Percentiles rank a stretch among this genome's conserved stretches.
Evolutionary conservation across 1,140 invertebrate species (phyloP).

Genomic region (Danaus plexippus): DNA sequence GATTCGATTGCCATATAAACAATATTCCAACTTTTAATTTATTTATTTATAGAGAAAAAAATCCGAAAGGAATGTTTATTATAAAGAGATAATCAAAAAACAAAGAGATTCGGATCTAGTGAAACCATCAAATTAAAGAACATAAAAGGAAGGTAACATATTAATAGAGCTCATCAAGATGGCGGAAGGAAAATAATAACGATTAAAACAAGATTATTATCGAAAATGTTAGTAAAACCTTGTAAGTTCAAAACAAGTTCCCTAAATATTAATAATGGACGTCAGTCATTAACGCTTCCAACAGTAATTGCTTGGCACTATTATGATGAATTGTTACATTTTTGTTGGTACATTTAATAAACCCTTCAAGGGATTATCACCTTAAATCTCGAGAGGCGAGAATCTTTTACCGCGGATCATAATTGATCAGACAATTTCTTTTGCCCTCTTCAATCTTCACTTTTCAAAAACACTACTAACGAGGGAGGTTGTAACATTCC

Average conservation of each 20-base stretch:
- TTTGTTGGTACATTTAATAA: constrained; percentile 34
- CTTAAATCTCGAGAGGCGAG: constrained; percentile 21
- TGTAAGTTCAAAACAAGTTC: constrained; percentile 58
- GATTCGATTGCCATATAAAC: too few relatives aligned
- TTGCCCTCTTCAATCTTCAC: constrained; percentile 21
- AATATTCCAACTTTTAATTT: too few relatives aligned
- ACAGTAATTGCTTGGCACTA: constrained; percentile 66
- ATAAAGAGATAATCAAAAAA: neutral
- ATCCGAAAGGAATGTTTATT: constrained; percentile 1
- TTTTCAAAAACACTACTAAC: constrained; percentile 27
- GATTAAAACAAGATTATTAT: constrained; percentile 69
- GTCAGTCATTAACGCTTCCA: constrained; percentile 60
- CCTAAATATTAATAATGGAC: constrained; percentile 56
- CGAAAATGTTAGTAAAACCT: constrained; percentile 53
- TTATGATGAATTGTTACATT: constrained; percentile 66
- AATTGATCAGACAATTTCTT: constrained; percentile 29
- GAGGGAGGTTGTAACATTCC: constrained; percentile 20
- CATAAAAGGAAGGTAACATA: constrained; percentile 52
- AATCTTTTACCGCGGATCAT: constrained; percentile 24
- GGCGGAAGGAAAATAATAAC: constrained; percentile 65
- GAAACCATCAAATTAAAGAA: constrained; percentile 51
- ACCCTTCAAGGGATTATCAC: constrained; percentile 46
- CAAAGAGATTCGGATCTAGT: constrained; percentile 29
- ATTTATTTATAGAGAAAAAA: too few relatives aligned
- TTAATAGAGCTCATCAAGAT: constrained; percentile 62